These are phyloP conservation scores for Phocides pigmalion DNA, from an alignment of 1,140 invertebrate genomes.

Conservation along the genomic window DNA sequence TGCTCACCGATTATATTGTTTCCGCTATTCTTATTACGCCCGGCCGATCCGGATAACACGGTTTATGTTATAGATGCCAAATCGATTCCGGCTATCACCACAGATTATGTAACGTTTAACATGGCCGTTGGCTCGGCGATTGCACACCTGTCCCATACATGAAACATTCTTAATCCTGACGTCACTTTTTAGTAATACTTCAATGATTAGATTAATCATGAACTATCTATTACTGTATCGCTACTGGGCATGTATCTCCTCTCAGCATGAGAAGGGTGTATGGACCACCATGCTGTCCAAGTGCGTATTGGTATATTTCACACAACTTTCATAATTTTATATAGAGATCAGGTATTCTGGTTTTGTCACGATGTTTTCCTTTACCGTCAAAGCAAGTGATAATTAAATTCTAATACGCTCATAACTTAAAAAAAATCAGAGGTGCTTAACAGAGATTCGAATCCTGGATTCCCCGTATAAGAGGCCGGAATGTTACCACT, in stretches of 20 bases:
- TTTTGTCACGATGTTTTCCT: no score
- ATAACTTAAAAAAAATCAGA: no score
- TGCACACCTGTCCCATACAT: slow-evolving; percentile 13
- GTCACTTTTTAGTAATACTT: neutral
- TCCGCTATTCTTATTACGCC: slow-evolving; percentile 15
- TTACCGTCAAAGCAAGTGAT: no score
- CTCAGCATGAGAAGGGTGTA: neutral
- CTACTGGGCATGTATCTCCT: neutral
- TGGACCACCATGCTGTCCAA: neutral
- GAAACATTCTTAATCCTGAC: slow-evolving; percentile 13
- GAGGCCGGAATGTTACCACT: no score
- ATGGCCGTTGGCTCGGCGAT: slow-evolving; percentile 10
- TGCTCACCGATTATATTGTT: slow-evolving; percentile 13
- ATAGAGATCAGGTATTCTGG: no score
- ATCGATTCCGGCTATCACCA: slow-evolving; percentile 20
- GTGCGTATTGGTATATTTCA: no score
- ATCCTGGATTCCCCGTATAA: no score
- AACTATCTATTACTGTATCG: neutral
- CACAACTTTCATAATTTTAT: no score
- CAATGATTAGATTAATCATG: neutral
- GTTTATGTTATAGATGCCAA: slow-evolving; percentile 21
- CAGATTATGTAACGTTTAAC: slow-evolving; percentile 16
- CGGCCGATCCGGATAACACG: slow-evolving; percentile 16
- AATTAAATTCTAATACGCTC: no score
- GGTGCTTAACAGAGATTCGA: no score